Base-by-base conservation (phyloP, 1,140 invertebrate genomes). In the Doryteuthis pealeii region DNA sequence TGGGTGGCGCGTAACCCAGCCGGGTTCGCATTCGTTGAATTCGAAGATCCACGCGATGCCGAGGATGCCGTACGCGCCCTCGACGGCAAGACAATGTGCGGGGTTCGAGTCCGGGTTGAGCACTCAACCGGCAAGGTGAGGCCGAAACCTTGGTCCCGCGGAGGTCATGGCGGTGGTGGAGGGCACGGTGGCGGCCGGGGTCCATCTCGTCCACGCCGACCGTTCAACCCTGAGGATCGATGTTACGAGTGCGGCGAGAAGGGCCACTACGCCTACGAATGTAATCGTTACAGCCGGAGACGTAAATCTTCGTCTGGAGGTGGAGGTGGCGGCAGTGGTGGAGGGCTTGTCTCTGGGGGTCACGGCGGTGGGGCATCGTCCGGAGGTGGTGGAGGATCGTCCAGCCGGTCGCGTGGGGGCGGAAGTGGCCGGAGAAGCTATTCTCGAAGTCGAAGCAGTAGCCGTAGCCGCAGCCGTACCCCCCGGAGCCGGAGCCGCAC, bases 21-120 rank as follows among this genome's bases (percentile, higher is more conserved):
- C 31, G 88, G 96, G 49, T 98, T 98, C 90, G 96, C 96, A 18
- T 98, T 98, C 89, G 94, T 98, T 28, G 96, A 98, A 88, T 98
- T 96, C 89, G 96, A 98, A 89, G 96, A 96, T 87, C 91, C 92
- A 83, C 92, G 95, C 84, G 96, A 98, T 89, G 96, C 96, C 8
- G 95, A 86, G 70, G 85, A 86, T 81, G 82, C 85, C 35, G 81
- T 85, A 1, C 75, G 82, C 67, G 84, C 77, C 22, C 68, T 85
- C 49, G 85, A 86, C 80, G 85, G 85, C 76, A 91, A 95, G 45
- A 94, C 92, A 45, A 92, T 97, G 54, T 96, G 95, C 89, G 96
- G 96, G 2, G 91, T 93, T 73, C 89, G 95, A 58, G 94, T 95
- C n/a, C 91, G 96, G 69, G 96, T 98, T 1, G 96, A 98, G 88